Evolutionary conservation across 2,113 vertebrate species (phyloP).

Genomic region (Apus apus): DNA sequence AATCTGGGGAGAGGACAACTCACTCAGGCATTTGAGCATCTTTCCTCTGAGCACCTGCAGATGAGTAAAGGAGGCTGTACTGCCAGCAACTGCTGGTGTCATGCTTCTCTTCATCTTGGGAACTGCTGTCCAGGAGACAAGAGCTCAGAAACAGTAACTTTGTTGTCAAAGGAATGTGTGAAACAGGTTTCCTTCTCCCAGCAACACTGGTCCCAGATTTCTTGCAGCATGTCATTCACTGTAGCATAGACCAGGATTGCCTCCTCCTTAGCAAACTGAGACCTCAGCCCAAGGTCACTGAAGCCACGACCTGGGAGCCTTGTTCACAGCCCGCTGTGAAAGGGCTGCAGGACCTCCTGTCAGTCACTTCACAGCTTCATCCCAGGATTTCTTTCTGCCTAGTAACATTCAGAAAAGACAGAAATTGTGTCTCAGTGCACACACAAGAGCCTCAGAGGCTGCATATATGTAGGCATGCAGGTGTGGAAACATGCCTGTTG

Average conservation of each 20-base stretch:
- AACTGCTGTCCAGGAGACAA: neutral
- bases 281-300: neutral
- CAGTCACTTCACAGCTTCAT: neutral
- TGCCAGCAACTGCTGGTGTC: neutral
- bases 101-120: neutral
- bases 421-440: neutral
- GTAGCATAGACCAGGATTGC: fast-evolving
- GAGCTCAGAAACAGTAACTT: neutral
- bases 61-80: neutral
- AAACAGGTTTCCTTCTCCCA: neutral
- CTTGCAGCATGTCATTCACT: fast-evolving
- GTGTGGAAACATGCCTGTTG: neutral
- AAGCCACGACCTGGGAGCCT: neutral
- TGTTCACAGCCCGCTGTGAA: neutral
- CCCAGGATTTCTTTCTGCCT: neutral
- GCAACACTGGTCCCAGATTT: neutral
- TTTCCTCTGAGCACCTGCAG: neutral
- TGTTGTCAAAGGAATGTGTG: neutral
- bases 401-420: neutral
- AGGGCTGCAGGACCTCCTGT: neutral
- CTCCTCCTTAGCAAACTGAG: neutral
- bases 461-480: neutral
- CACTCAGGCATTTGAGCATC: neutral
- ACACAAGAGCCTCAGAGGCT: fast-evolving
- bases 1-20: neutral